Conservation (phyloP, 2,888 invertebrate genomes). For the Drosophila tanythrix region DNA sequence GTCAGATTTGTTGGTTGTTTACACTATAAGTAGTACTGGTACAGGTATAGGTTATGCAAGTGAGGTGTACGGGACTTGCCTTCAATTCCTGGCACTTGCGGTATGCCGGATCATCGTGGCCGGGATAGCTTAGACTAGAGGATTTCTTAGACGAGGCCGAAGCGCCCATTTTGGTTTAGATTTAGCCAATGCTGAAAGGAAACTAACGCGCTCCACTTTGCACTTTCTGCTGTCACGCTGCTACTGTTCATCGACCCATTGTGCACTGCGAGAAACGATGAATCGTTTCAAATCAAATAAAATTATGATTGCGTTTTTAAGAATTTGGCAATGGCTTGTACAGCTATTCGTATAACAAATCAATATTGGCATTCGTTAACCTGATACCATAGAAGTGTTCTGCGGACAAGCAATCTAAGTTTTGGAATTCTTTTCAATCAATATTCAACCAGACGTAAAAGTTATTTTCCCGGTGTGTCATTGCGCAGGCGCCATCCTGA, state of each 20-base stretch:
- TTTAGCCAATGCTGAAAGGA: slow-evolving; percentile 6
- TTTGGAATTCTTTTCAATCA: neutral
- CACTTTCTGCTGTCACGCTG: slow-evolving; percentile 7
- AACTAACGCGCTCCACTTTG: slow-evolving; percentile 10
- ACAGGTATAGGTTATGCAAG: slow-evolving; percentile 22
- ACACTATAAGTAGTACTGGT: neutral
- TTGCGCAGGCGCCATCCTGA: slow-evolving; percentile 53
- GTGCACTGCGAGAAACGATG: slow-evolving; percentile 8
- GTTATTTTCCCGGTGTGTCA: slow-evolving; percentile 2
- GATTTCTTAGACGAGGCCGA: slow-evolving; percentile 68
- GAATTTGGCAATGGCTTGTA: neutral
- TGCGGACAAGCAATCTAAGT: neutral
- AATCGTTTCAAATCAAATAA: neutral
- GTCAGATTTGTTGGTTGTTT: neutral
- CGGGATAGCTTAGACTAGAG: slow-evolving; percentile 58
- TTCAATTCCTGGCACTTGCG: slow-evolving; percentile 81
- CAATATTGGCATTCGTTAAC: neutral
- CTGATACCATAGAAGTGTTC: neutral
- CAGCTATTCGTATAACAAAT: neutral
- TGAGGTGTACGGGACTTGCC: slow-evolving; percentile 49
- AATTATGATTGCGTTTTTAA: neutral
- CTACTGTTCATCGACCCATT: slow-evolving; percentile 46
- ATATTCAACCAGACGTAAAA: neutral
- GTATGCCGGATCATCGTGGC: slow-evolving; percentile 80
- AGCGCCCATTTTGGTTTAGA: slow-evolving; percentile 69